A percentile compares a stretch with the other conserved stretches of the same genome.
These are phyloP conservation scores for Labeo catla DNA, from an alignment of 2,113 vertebrate species.

Conservation along the genomic window DNA sequence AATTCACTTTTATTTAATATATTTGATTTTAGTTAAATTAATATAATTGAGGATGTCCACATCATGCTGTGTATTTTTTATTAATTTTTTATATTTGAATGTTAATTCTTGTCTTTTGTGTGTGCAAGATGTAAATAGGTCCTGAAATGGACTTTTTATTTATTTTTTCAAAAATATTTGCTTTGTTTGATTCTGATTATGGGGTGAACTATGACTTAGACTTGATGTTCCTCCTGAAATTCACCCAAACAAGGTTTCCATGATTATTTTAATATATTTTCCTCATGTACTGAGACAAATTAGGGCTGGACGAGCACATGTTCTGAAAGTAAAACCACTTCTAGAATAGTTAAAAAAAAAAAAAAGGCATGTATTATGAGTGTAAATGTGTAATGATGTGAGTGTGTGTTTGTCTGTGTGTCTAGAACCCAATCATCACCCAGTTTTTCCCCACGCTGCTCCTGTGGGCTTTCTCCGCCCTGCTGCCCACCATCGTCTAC, in stretches of 20 bases:
- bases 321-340: not conserved
- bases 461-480: conserved; percentile 94
- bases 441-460: conserved; percentile 97
- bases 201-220: too few relatives aligned
- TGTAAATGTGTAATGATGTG: not conserved
- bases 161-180: too few relatives aligned
- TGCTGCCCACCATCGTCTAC: conserved; percentile 97
- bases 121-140: too few relatives aligned
- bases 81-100: too few relatives aligned
- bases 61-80: too few relatives aligned
- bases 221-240: too few relatives aligned
- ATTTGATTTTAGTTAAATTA: too few relatives aligned
- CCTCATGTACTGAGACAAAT: not conserved
- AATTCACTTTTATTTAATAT: too few relatives aligned
- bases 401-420: not conserved
- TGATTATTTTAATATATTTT: not conserved
- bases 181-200: too few relatives aligned
- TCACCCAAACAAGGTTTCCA: not conserved
- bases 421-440: conserved; percentile 95
- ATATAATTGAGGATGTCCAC: too few relatives aligned
- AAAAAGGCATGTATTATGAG: not conserved
- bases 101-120: too few relatives aligned
- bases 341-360: not conserved
- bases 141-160: too few relatives aligned
- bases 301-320: not conserved